phyloP scores from a whole-genome alignment of 2,113 vertebrate genomes.

The Poecilia latipinna region DNA sequence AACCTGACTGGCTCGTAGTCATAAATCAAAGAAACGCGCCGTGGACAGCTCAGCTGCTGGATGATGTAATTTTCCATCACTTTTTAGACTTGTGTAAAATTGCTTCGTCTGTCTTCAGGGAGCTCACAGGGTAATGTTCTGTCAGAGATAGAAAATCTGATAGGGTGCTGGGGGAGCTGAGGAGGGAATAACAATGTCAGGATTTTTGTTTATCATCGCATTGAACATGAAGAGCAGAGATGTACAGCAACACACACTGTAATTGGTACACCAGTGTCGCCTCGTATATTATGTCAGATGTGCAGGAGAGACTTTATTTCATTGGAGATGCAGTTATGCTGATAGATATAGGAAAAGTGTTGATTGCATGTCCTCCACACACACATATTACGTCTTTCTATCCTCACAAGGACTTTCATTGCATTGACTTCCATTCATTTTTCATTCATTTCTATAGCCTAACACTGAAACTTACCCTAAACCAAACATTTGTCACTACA shows the following conservation, averaged over 20 bases:
- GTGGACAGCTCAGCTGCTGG: slow-evolving; percentile 38
- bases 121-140: slow-evolving; percentile 68
- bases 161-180: slow-evolving; percentile 51
- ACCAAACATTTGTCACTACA: too few relatives aligned
- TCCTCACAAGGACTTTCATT: too few relatives aligned
- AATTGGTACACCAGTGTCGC: slow-evolving; percentile 53
- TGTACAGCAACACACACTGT: slow-evolving; percentile 37
- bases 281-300: slow-evolving; percentile 45
- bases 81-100: slow-evolving; percentile 70
- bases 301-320: slow-evolving; percentile 32
- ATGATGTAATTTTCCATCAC: slow-evolving; percentile 70
- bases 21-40: slow-evolving; percentile 49
- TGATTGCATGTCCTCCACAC: slow-evolving; percentile 1
- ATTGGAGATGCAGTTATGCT: slow-evolving; percentile 48
- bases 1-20: slow-evolving; percentile 24
- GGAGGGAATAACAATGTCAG: slow-evolving; percentile 57
- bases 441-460: too few relatives aligned
- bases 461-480: too few relatives aligned
- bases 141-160: slow-evolving; percentile 70
- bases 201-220: slow-evolving; percentile 60
- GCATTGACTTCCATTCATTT: too few relatives aligned
- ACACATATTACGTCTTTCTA: not conserved
- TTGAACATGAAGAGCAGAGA: slow-evolving; percentile 46
- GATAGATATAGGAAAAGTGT: slow-evolving; percentile 46
- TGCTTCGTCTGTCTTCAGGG: slow-evolving; percentile 63